Evolutionary conservation across 2,113 vertebrate genomes (phyloP), one percentile per base, ranked within the genome.

Genomic region (Hemibagrus wyckioides): DNA sequence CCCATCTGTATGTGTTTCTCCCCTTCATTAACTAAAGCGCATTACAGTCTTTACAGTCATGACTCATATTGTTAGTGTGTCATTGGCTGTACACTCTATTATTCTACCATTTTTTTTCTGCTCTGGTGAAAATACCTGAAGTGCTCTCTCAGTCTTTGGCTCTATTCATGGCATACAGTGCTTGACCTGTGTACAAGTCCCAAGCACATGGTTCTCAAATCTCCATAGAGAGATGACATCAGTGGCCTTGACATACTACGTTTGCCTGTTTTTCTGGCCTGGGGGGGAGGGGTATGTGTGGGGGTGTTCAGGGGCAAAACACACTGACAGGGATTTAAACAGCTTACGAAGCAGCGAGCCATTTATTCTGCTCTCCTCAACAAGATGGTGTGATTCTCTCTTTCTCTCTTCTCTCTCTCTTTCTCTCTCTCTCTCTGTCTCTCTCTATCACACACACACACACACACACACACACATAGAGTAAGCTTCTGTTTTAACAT

Each of bases 151-250:
- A 48, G 85, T 82, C 59, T 88, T 90, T 84, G 80, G 88, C 81
- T 69, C 76, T 59, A 86, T 89, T 91, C 71, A 85, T 83, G 59
- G 56, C 84, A 89, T 73, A 83, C 80, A 86, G 77, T 87, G 76
- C 75, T 54, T 13, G 13, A 36, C 54, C 83, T 92, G 85, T 92
- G 86, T 82, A 36, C 48, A 88, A 86, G 86, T 89, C 69, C 85
- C 85, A 75, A 33, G 75, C 86, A 85, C 82, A 86, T 86, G 88
- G 84, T 73, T 90, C 44, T 84, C 50, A 84, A 92, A 91, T 81
- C 84, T 90, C 91, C 39, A 88, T 50, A 81, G 84, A 88, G 86
- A 89, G 84, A 92, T 90, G 85, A 91, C 90, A 91, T 91, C 90
- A 90, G 83, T 83, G 81, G 84, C 80, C 83, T 44, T 88, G 71